Evolutionary conservation across 1,140 invertebrate species (phyloP).

Genomic region (Brachionus plicatilis): DNA sequence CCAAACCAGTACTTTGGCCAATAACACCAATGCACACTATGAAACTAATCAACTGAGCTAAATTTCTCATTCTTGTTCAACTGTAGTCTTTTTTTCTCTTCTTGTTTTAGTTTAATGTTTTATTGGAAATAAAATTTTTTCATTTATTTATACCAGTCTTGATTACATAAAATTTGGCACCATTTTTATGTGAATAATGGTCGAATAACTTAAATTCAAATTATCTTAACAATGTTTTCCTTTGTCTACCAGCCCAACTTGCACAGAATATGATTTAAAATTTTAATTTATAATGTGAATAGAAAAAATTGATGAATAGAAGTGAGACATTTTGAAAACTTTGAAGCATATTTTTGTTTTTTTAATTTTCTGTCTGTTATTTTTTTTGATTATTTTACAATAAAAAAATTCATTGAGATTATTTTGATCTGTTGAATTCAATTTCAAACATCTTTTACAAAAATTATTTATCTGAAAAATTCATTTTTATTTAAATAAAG

Average conservation of each 20-base stretch:
- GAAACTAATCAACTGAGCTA: not conserved
- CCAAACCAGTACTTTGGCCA: not conserved
- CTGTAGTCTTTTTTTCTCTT: not conserved
- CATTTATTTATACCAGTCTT: not conserved
- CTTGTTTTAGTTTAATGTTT: not conserved
- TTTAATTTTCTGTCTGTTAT: not conserved
- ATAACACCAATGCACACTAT: not conserved
- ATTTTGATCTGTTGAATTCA: too few species aligned
- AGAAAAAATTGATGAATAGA: not conserved
- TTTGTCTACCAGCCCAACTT: not conserved
- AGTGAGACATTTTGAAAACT: not conserved
- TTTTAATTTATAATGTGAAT: not conserved
- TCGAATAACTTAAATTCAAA: not conserved
- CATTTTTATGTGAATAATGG: not conserved
- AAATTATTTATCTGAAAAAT: too few species aligned
- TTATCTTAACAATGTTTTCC: not conserved
- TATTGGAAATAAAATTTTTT: not conserved
- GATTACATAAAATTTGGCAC: not conserved
- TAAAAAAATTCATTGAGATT: too few species aligned
- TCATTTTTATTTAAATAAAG: too few species aligned
- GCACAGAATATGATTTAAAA: not conserved
- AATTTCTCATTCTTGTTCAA: not conserved
- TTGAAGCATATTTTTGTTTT: not conserved
- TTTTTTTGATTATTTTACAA: not conserved
- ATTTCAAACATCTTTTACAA: too few species aligned